Evolutionary conservation across 2,113 vertebrate species (phyloP).

Genomic region (Tragulus kanchil): DNA sequence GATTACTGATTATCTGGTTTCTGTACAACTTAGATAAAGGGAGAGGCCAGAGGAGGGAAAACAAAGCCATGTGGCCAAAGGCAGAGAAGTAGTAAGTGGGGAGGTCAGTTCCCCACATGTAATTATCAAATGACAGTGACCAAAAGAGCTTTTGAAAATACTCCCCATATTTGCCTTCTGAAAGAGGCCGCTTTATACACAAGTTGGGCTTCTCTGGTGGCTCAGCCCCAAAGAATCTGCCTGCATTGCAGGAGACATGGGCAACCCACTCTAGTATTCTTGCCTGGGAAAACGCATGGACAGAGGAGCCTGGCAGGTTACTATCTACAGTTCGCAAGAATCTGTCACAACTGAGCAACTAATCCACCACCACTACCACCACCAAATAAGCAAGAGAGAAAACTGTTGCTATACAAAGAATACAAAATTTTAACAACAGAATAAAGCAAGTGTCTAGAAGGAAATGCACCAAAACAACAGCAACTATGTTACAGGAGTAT

Average conservation of each 20-base stretch:
- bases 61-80: slow-evolving; percentile 14
- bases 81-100: background rate
- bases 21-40: background rate
- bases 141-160: slow-evolving; percentile 32
- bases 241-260: background rate
- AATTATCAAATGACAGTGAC: background rate
- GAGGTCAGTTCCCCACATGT: background rate
- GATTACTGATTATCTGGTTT: background rate
- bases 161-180: background rate
- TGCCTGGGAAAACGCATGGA: background rate
- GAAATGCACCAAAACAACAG: slow-evolving; percentile 5
- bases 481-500: background rate
- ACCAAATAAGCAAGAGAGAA: background rate
- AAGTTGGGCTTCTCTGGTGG: background rate
- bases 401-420: background rate
- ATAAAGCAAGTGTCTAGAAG: slow-evolving; percentile 16
- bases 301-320: background rate
- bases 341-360: background rate
- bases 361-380: background rate
- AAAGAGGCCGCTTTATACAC: background rate
- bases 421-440: slow-evolving; percentile 12
- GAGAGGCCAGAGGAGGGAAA: background rate
- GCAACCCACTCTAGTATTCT: no score
- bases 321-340: background rate
- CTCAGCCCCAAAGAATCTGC: background rate